Percentiles rank a stretch among this genome's conserved stretches.
Conservation (phyloP, 2,888 invertebrate genomes). For the Phengaris alcon region DNA sequence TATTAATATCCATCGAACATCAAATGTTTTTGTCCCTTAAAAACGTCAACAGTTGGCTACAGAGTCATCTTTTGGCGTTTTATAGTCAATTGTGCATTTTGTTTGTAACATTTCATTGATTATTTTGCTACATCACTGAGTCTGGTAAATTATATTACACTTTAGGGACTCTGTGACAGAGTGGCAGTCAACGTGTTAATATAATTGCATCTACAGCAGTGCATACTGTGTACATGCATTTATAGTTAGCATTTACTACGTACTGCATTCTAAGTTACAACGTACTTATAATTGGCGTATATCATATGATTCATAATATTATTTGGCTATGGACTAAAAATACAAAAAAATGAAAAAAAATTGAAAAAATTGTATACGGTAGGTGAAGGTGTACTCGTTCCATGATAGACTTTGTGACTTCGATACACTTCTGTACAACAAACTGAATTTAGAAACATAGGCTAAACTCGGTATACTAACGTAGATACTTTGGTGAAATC, state of each 20-base stretch:
- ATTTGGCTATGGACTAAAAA: not conserved
- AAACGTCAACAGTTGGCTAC: no score
- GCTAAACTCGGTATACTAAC: not conserved
- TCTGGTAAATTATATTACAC: not conserved
- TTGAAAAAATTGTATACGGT: no score
- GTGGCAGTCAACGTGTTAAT: conserved; percentile 5
- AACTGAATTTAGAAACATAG: conserved; percentile 16
- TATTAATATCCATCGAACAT: no score
- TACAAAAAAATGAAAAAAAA: no score
- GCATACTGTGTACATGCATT: no score
- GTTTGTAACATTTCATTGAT: not conserved
- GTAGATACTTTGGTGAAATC: conserved; percentile 1
- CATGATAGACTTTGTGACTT: not conserved
- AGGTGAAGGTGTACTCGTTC: not conserved
- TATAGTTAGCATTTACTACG: not conserved
- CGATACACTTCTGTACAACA: not conserved
- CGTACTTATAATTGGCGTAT: not conserved
- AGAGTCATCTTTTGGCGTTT: not conserved
- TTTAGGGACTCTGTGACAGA: conserved; percentile 6
- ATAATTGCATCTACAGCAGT: not conserved
- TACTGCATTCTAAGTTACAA: not conserved
- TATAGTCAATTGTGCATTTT: not conserved
- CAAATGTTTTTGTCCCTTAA: no score
- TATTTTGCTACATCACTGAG: conserved; percentile 1
- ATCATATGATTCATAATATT: not conserved